Evolutionary conservation across 2,888 invertebrate genomes (phyloP), one percentile per base, ranked within the genome.

Genomic region (Tenthredo scrophulariae): DNA sequence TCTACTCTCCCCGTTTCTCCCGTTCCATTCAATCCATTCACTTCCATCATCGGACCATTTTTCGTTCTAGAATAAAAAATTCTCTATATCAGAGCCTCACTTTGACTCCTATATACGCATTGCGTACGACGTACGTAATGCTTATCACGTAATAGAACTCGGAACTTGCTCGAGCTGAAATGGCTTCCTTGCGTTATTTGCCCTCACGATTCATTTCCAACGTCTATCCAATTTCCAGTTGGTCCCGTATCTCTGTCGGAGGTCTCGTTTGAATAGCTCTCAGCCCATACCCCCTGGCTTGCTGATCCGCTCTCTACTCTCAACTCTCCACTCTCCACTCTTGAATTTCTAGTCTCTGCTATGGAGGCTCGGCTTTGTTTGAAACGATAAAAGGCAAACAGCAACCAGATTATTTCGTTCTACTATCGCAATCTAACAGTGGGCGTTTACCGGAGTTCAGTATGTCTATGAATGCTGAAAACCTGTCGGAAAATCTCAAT

Each of bases 151-250:
- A 80, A 65, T 22, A 83, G 67, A 83, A 65, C 26, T 83, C 22
- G 82, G 37, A 65, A 46, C 43, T 83, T 29, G 82, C 67, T 37
- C 46, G 70, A 84, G 80, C 84, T 13, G 37, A 62, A 33, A 62
- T 85, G 43, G 70, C 75, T 70, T 70, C 82, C 70, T 84, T 84
- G 87, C 87, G 88, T 89, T 90, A 90, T 91, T 90, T 91, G 90
- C 89, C 88, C 89, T 89, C 89, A 89, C 90, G 89, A 91, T 91
- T 90, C 90, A 90, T 90, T 91, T 89, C 89, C 89, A 89, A 89
- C 90, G 90, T 91, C 90, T 89, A 89, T 89, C 88, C 90, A 90
- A 90, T 90, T 91, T 91, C 89, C 88, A 89, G 88, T 87, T 88
- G 86, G 87, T 40, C 80, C 65, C 80, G 65, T 65, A 77, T 83